phyloP scores from a whole-genome alignment of 2,888 invertebrate species.

The Cephalotes varians region DNA sequence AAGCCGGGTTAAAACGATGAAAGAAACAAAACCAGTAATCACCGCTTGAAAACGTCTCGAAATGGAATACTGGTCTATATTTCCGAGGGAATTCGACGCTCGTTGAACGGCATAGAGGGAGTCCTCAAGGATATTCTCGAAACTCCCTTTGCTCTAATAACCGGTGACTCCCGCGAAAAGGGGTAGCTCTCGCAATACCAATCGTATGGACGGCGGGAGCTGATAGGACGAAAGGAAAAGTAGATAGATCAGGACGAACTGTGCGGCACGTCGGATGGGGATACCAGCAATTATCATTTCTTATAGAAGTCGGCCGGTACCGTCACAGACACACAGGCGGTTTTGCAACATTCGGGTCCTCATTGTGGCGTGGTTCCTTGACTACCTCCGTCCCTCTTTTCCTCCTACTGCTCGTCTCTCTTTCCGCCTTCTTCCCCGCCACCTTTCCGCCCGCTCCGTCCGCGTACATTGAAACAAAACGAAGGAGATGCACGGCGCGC shows the following conservation, averaged over 20 bases:
- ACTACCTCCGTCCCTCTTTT: slow-evolving; percentile 40
- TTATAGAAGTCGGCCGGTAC: slow-evolving; percentile 75
- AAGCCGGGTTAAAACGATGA: slow-evolving; percentile 23
- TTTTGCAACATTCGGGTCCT: slow-evolving; percentile 81
- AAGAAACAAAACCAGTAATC: slow-evolving; percentile 43
- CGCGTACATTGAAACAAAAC: slow-evolving; percentile 83
- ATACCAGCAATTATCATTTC: slow-evolving; percentile 80
- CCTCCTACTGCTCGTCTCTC: slow-evolving; percentile 18
- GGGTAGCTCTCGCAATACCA: slow-evolving; percentile 37
- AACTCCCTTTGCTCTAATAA: slow-evolving; percentile 33
- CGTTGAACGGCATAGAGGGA: slow-evolving; percentile 16
- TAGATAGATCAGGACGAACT: slow-evolving; percentile 54
- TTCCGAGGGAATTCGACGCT: slow-evolving; percentile 26
- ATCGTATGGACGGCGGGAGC: background rate
- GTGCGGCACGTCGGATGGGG: slow-evolving; percentile 40
- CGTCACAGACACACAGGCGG: slow-evolving; percentile 75
- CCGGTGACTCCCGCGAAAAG: slow-evolving; percentile 24
- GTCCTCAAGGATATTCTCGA: slow-evolving; percentile 28
- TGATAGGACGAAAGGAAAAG: slow-evolving; percentile 44
- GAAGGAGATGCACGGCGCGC: slow-evolving; percentile 81
- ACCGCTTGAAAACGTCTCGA: slow-evolving; percentile 27
- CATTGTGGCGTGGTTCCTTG: slow-evolving; percentile 75
- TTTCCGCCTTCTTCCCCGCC: slow-evolving; percentile 41
- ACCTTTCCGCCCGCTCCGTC: slow-evolving; percentile 70
- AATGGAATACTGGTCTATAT: slow-evolving; percentile 37